A percentile compares a stretch with the other conserved stretches of the same genome.
Conservation (phyloP, 2,888 invertebrate genomes). For the Chymomyza fuscimana region DNA sequence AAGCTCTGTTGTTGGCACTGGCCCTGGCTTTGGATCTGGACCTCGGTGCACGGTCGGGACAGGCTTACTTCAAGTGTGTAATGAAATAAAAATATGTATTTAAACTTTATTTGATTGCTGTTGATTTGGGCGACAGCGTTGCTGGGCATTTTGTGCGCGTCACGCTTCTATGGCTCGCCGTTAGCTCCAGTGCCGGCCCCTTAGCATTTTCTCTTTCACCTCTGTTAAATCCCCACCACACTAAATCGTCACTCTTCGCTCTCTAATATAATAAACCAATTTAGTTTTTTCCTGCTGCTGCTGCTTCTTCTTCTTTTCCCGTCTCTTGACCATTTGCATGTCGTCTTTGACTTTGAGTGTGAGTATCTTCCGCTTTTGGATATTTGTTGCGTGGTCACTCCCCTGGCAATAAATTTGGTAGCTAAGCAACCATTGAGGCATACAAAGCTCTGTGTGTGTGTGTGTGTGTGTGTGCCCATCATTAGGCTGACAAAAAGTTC, state of each 20-base stretch:
- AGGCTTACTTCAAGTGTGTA: constrained; percentile 58
- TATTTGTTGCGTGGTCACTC: neutral
- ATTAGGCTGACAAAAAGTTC: constrained; percentile 67
- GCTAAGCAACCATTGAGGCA: constrained; percentile 59
- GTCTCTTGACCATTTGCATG: constrained; percentile 43
- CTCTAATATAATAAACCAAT: constrained; percentile 66
- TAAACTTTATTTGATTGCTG: constrained; percentile 73
- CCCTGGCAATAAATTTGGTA: constrained; percentile 54
- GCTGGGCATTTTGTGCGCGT: neutral
- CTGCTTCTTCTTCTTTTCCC: constrained; percentile 8
- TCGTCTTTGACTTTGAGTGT: neutral
- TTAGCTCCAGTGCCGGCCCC: constrained; percentile 24
- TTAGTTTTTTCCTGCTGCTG: constrained; percentile 38
- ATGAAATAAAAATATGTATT: constrained; percentile 75
- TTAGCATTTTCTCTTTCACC: constrained; percentile 20
- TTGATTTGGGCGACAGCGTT: constrained; percentile 53
- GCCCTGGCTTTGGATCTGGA: constrained; percentile 19
- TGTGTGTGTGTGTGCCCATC: constrained; percentile 52
- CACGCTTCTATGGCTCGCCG: constrained; percentile 26
- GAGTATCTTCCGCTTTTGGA: constrained; percentile 37
- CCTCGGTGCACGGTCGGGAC: constrained; percentile 31
- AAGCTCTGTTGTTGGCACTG: neutral
- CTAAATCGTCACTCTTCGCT: constrained; percentile 5
- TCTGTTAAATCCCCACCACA: too few species aligned
- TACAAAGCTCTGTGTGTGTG: constrained; percentile 15